Evolutionary conservation across 2,113 vertebrate species (phyloP), one percentile per base, ranked within the genome.

Genomic region (Halcyon senegalensis): DNA sequence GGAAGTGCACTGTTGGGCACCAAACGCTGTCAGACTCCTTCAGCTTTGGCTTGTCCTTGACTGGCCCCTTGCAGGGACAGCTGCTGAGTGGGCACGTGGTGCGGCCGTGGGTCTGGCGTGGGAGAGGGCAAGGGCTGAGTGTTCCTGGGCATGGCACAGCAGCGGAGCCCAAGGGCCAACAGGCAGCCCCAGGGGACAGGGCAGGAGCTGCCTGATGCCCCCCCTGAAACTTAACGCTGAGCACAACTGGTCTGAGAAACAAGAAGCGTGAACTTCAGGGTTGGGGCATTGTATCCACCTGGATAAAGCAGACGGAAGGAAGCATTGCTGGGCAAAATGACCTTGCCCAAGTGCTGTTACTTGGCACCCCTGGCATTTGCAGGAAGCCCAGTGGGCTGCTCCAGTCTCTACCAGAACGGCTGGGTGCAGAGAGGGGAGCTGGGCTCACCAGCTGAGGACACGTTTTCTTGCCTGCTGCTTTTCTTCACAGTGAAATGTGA

Each of bases 61-160:
- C 31, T 50, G 33, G 30, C 17, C 41, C 23, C 41, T 69, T 10
- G 30, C 63, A 43, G 48, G 68, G 21, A 43, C 17, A 33, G 48
- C 69, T 1, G 2, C 60, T 12, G 53, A 51, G 20, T 0, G 3
- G 86, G 44, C 20, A 23, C 2, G 0, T 3, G 0, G 37, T n/a
- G 7, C 1, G 7, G 35, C 35, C 35, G 35, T 35, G 35, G 35
- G 35, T 35, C 35, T 35, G 35, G 35, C 35, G 35, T 35, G 7
- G 35, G 35, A 35, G 35, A 35, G 35, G 35, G 35, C 35, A 35
- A 35, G 35, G 35, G 35, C 35, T 35, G 35, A 35, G 35, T 35
- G 35, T 35, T 35, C 35, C 35, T 35, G 35, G 35, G 35, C 35
- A 35, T 35, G 1, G 48, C 24, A 33, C 17, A 12, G 44, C 17